phyloP scores from a whole-genome alignment of 2,113 vertebrate genomes.

The zebrafish (Danio rerio) region DNA sequence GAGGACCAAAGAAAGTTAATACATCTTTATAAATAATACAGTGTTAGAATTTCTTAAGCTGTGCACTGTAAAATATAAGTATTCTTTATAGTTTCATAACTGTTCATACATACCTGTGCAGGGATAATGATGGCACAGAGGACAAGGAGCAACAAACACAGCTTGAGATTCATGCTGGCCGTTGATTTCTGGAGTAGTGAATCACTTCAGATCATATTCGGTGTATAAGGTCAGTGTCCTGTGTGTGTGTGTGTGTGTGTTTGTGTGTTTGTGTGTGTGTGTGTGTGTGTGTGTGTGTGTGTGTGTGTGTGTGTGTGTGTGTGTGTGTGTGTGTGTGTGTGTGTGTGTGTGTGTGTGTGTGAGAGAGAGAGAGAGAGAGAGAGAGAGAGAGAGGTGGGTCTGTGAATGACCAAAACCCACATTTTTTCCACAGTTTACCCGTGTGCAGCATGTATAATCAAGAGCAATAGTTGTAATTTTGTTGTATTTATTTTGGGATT shows the following conservation, averaged over 20 bases:
- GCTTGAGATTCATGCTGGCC: slow-evolving; percentile 72
- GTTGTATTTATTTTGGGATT: not conserved
- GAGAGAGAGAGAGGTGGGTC: not conserved
- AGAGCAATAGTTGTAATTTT: not conserved
- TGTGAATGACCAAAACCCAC: not conserved
- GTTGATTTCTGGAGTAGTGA: slow-evolving; percentile 18
- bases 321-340: not conserved
- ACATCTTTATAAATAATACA: not conserved
- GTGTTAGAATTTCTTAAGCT: no score
- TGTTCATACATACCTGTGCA: slow-evolving; percentile 68
- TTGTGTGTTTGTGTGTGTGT: slow-evolving; percentile 23
- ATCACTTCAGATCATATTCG: not conserved
- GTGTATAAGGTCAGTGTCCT: slow-evolving; percentile 31
- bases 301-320: slow-evolving; percentile 6
- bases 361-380: no score
- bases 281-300: slow-evolving; percentile 15
- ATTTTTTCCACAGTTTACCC: not conserved
- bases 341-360: not conserved
- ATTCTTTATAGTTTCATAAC: no score
- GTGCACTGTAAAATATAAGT: no score
- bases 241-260: not conserved
- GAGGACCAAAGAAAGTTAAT: not conserved
- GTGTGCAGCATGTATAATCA: not conserved
- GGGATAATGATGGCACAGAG: slow-evolving; percentile 67
- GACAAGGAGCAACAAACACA: slow-evolving; percentile 68